Evolutionary conservation across 2,113 vertebrate genomes (phyloP), one percentile per base, ranked within the genome.

Genomic region (Galeopterus variegatus): DNA sequence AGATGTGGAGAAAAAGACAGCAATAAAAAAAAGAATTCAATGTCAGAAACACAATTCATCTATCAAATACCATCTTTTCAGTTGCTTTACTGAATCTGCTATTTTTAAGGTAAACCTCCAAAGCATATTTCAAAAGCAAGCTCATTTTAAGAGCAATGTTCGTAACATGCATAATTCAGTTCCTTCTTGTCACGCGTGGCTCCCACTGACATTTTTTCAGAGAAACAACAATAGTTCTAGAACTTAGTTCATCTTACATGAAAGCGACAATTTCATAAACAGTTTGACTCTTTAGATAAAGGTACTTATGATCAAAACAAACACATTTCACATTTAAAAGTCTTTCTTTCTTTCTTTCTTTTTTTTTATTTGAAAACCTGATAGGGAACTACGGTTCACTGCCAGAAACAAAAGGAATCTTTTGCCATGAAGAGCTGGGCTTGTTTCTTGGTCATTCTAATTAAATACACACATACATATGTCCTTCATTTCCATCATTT

Each of bases 361-460:
- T 58, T 80, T 77, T 90, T 60, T 58, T 19, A 94, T 96, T 95
- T 98, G 97, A 87, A 94, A 98, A 98, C 95, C 93, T 98, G 93
- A 96, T 94, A 97, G 95, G 97, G 97, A 98, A 98, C 92, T 97
- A 87, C 76, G n/a, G 54, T 97, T 97, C 97, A 96, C 67, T 97
- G 89, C 94, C 92, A 96, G 98, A 98, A 98, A 97, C 94, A 73
- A 93, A 96, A 95, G 98, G 95, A 96, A 98, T 97, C 79, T 80
- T 96, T 98, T 50, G 24, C 60, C 94, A 87, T 56, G 73, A 17
- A 69, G 95, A 91, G 10, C 3, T 97, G 9, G 70, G 75, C 62
- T 79, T 94, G 31, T 90, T 96, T 97, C 94, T 89, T 75, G 31
- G 70, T 76, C 36, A 73, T 97, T 94, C 75, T 93, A 85, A 83